These are phyloP conservation scores for Panopea generosa DNA, from an alignment of 2,888 invertebrate genomes.

Conservation along the genomic window DNA sequence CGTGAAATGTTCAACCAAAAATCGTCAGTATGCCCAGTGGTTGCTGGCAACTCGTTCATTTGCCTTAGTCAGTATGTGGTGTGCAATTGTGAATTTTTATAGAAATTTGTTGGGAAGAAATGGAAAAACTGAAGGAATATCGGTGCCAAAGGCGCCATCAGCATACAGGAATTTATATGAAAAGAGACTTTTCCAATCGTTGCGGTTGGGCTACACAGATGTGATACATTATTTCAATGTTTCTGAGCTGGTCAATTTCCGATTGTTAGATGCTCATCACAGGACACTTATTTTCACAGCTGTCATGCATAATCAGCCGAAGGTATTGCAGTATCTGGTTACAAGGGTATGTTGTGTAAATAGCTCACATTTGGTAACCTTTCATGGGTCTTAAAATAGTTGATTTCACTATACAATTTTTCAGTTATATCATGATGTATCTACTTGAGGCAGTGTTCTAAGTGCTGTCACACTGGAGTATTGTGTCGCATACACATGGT, in stretches of 20 bases:
- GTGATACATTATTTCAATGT: constrained; percentile 82
- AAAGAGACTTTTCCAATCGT: constrained; percentile 77
- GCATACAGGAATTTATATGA: constrained; percentile 62
- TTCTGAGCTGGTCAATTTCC: constrained; percentile 73
- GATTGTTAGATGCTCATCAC: constrained; percentile 74
- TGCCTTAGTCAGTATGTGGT: constrained; percentile 83
- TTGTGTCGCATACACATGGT: too few species aligned
- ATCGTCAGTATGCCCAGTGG: constrained; percentile 83
- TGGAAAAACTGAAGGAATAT: constrained; percentile 29
- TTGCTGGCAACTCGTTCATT: constrained; percentile 82
- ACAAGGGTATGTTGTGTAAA: constrained; percentile 71
- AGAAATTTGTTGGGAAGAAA: constrained; percentile 71
- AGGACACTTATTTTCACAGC: constrained; percentile 81
- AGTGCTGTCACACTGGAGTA: too few species aligned
- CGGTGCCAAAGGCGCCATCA: constrained; percentile 24
- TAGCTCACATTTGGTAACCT: neutral
- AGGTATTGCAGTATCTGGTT: constrained; percentile 79
- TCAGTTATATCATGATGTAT: too few species aligned
- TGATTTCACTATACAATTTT: too few species aligned
- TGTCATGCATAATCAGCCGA: constrained; percentile 81
- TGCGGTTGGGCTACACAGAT: constrained; percentile 80
- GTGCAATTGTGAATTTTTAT: constrained; percentile 82
- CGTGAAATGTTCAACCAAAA: constrained; percentile 82
- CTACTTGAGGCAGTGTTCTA: too few species aligned
- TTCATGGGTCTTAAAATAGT: too few species aligned